Evolutionary conservation across 2,888 invertebrate genomes (phyloP).

Genomic region (Philhelius pedissequus): DNA sequence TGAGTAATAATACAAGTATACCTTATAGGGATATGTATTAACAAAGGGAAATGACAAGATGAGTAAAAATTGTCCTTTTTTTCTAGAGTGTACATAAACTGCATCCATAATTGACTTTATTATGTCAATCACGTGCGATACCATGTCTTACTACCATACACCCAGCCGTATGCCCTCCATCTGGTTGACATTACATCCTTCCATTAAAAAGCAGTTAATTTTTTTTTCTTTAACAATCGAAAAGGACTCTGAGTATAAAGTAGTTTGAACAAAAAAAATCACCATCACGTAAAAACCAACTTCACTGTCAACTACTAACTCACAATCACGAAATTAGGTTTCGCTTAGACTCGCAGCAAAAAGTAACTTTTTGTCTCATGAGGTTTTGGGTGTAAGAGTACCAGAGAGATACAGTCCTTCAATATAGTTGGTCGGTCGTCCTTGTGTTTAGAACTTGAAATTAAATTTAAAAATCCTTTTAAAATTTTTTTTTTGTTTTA

Average conservation of each 20-base stretch:
- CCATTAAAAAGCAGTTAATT: conserved; percentile 35
- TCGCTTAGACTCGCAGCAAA: background rate
- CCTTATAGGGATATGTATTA: background rate
- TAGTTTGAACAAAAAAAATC: background rate
- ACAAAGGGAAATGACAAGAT: background rate
- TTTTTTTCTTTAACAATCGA: background rate
- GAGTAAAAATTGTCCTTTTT: conserved; percentile 7
- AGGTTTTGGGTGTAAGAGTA: background rate
- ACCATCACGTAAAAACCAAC: conserved; percentile 38
- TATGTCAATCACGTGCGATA: conserved; percentile 63
- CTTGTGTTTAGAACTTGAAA: conserved; percentile 8
- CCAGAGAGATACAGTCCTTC: background rate
- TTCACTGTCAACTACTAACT: background rate
- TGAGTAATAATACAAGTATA: background rate
- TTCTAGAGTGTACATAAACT: conserved; percentile 22
- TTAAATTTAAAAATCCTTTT: conserved; percentile 51
- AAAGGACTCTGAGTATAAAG: background rate
- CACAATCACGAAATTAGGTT: conserved; percentile 42
- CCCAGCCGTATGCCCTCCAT: conserved; percentile 9
- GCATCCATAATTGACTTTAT: conserved; percentile 60
- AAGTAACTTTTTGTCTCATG: conserved; percentile 33
- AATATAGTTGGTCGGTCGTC: background rate
- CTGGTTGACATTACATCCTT: conserved; percentile 24
- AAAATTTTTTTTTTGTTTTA: conserved; percentile 1
- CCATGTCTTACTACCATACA: background rate